phyloP scores from a whole-genome alignment of 2,888 invertebrate species.

The Sclerodermus sp. region DNA sequence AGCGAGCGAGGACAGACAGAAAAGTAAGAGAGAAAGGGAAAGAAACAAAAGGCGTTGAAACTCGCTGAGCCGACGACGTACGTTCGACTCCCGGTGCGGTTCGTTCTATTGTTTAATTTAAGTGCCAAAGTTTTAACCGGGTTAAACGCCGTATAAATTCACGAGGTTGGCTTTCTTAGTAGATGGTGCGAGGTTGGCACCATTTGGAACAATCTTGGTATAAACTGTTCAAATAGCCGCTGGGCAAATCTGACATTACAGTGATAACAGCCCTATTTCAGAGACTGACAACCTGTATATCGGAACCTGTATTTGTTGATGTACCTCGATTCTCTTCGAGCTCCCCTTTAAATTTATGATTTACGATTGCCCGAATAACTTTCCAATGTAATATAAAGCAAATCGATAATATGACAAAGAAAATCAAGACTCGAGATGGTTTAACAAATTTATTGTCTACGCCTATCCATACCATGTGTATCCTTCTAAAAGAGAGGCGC shows the following conservation, averaged over 20 bases:
- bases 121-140: constrained; percentile 54
- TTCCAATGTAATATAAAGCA: too few relatives aligned
- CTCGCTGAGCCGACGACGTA: constrained; percentile 35
- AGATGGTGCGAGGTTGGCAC: not conserved
- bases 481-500: too few relatives aligned
- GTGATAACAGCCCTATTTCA: too few relatives aligned
- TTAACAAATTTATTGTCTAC: too few relatives aligned
- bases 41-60: constrained; percentile 13
- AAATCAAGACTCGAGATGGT: too few relatives aligned
- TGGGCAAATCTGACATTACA: not conserved
- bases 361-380: too few relatives aligned
- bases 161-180: constrained; percentile 16
- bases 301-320: too few relatives aligned
- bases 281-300: too few relatives aligned
- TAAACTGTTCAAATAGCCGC: not conserved
- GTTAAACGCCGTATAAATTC: constrained; percentile 52
- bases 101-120: constrained; percentile 55
- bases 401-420: too few relatives aligned
- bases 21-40: constrained; percentile 8
- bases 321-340: too few relatives aligned
- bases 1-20: constrained; percentile 3
- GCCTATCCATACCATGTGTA: too few relatives aligned
- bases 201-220: not conserved
- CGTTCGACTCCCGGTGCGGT: constrained; percentile 38
- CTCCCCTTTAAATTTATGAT: too few relatives aligned